Percentiles rank a stretch among this genome's conserved stretches.
Conservation (phyloP, 2,888 invertebrate species). For the Merodon equestris region DNA sequence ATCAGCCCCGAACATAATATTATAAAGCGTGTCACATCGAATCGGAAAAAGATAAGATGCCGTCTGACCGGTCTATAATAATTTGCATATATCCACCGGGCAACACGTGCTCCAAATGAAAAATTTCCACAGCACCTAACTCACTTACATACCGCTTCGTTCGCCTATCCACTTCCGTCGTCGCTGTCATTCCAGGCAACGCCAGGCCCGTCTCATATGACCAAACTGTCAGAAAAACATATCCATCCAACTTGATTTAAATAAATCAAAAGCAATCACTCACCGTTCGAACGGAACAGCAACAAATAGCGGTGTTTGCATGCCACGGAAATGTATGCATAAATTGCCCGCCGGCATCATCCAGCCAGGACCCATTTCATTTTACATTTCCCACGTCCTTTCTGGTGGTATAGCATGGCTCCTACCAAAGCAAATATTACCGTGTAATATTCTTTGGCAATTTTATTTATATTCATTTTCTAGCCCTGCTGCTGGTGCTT, state of each 20-base stretch:
- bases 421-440: slow-evolving; percentile 28
- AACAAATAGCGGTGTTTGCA: slow-evolving; percentile 32
- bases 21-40: background rate
- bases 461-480: slow-evolving; percentile 42
- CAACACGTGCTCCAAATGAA: too few relatives aligned
- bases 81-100: too few relatives aligned
- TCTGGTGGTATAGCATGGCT: background rate
- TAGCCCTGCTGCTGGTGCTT: background rate
- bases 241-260: slow-evolving; percentile 40
- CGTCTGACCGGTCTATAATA: too few relatives aligned
- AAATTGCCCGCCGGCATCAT: slow-evolving; percentile 32
- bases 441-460: slow-evolving; percentile 45
- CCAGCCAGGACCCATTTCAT: slow-evolving; percentile 19
- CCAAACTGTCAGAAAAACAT: too few relatives aligned
- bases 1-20: too few relatives aligned
- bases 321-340: slow-evolving; percentile 39
- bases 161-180: too few relatives aligned
- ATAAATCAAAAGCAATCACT: slow-evolving; percentile 55
- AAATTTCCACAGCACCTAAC: too few relatives aligned
- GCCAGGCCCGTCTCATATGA: too few relatives aligned
- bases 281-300: slow-evolving; percentile 31
- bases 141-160: too few relatives aligned
- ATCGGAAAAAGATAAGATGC: too few relatives aligned
- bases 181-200: too few relatives aligned
- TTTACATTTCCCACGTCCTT: slow-evolving; percentile 7